Evolutionary conservation across 2,113 vertebrate genomes (phyloP), one percentile per base, ranked within the genome.

Genomic region (Mustela nigripes): DNA sequence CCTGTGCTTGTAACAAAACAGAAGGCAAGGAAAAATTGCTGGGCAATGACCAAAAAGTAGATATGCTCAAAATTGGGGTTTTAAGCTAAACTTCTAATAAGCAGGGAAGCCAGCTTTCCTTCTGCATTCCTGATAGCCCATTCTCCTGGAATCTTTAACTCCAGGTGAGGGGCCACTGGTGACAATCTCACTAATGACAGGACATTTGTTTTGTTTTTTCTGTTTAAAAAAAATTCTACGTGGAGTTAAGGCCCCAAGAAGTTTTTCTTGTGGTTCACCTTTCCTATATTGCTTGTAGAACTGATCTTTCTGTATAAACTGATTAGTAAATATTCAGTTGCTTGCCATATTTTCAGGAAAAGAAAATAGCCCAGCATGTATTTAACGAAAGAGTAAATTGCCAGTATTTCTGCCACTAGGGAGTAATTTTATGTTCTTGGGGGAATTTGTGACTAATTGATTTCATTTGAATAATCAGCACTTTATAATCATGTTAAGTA

Each of bases 401-500:
- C 39, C 21, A 16, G 18, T 42, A 80, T 50, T 94, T 67, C 36
- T 45, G 36, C 36, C 63, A n/a, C 78, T 36, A 16, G 78, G 63
- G 63, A 76, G n/a, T 45, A 45, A 7, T 36, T 76, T 69, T 69
- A 73, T 81, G 16, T 95, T 97, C 90, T 89, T 94, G 21, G 48
- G 76, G 76, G 42, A 94, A 95, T 95, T 88, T 88, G 67, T 85
- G 85, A 95, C 67, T 96, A 80, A 96, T 93, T 73, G 60, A 79
- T 92, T 78, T 96, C 82, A 96, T 78, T 95, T 97, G 71, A 91
- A 89, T 96, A 96, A 97, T 94, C 81, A 93, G 62, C 5, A 48
- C 28, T 63, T 94, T 94, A 53, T 71, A 94, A 90, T 97, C 82
- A 89, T 86, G 67, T 94, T 92, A 92, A 94, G 56, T 69, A 88